Percentiles rank a stretch among this genome's conserved stretches.
Evolutionary conservation across 2,113 vertebrate species (phyloP).

Genomic region (Mastomys coucha): DNA sequence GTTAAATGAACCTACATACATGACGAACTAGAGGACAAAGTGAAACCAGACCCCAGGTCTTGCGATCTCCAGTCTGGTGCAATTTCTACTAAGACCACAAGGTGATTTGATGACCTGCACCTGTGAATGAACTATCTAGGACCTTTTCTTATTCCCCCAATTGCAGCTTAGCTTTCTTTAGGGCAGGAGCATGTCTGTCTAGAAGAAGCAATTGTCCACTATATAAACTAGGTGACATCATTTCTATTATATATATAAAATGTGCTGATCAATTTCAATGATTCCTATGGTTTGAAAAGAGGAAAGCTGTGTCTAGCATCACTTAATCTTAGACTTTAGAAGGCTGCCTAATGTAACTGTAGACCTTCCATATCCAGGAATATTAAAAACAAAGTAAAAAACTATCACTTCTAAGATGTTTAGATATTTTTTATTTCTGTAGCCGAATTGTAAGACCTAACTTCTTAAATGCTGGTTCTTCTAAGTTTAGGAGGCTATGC

Average conservation of each 20-base stretch:
- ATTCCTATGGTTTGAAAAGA: neutral
- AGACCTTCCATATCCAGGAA: neutral
- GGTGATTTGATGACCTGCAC: neutral
- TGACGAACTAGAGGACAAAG: neutral
- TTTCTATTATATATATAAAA: neutral
- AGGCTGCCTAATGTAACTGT: neutral
- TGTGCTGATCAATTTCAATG: neutral
- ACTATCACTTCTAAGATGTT: neutral
- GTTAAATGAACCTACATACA: neutral
- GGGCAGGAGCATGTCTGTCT: neutral
- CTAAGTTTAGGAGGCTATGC: neutral
- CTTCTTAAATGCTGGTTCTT: slow-evolving; percentile 22
- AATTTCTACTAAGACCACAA: neutral
- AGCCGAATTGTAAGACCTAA: neutral
- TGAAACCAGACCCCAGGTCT: neutral
- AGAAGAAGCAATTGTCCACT: neutral
- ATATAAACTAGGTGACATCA: neutral
- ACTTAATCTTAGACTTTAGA: slow-evolving; percentile 5
- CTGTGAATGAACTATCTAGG: neutral
- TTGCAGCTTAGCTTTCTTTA: neutral
- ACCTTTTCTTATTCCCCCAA: neutral
- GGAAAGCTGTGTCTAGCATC: neutral
- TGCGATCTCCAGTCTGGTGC: neutral
- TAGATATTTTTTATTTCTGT: slow-evolving; percentile 1
- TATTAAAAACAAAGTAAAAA: slow-evolving; percentile 5